phyloP scores from a whole-genome alignment of 2,888 invertebrate species.

The Trichogramma evanescens region DNA sequence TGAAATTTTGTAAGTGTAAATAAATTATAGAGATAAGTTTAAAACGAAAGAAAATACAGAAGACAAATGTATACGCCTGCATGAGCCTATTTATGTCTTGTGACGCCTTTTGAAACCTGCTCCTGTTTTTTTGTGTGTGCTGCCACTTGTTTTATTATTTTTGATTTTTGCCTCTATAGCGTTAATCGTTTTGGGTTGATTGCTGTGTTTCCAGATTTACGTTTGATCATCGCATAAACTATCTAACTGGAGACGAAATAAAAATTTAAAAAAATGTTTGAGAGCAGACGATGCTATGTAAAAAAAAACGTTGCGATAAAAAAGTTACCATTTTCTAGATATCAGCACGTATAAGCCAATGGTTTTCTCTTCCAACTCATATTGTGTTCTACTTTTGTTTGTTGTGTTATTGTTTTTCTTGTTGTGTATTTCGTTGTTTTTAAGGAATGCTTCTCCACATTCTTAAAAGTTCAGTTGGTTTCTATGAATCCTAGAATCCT shows the following conservation, averaged over 20 bases:
- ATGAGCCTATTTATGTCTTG: conserved; percentile 41
- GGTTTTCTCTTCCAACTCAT: conserved; percentile 23
- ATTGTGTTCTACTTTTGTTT: conserved; percentile 24
- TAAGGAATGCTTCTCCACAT: conserved; percentile 35
- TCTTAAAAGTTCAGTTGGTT: conserved; percentile 42
- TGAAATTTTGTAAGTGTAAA: conserved; percentile 30
- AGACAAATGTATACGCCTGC: conserved; percentile 31
- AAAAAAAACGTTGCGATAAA: conserved; percentile 39
- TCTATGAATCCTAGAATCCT: conserved; percentile 42
- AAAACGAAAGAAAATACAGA: conserved; percentile 19
- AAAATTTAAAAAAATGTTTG: conserved; percentile 14
- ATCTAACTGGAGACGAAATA: conserved; percentile 20
- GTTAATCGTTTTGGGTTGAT: conserved; percentile 43
- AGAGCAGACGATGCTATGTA: conserved; percentile 5
- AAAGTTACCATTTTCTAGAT: conserved; percentile 11
- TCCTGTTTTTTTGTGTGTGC: conserved; percentile 8
- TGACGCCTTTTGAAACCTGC: conserved; percentile 30
- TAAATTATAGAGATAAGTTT: conserved; percentile 35
- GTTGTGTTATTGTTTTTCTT: conserved; percentile 31
- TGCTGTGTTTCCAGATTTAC: conserved; percentile 47
- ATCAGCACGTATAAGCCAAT: conserved; percentile 2
- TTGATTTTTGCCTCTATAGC: conserved; percentile 24
- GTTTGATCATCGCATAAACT: conserved; percentile 36
- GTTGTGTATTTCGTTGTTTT: conserved; percentile 33
- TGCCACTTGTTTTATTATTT: conserved; percentile 14